Base-by-base conservation (phyloP, 2,113 vertebrate species). In the Protomyctophum bolini region DNA sequence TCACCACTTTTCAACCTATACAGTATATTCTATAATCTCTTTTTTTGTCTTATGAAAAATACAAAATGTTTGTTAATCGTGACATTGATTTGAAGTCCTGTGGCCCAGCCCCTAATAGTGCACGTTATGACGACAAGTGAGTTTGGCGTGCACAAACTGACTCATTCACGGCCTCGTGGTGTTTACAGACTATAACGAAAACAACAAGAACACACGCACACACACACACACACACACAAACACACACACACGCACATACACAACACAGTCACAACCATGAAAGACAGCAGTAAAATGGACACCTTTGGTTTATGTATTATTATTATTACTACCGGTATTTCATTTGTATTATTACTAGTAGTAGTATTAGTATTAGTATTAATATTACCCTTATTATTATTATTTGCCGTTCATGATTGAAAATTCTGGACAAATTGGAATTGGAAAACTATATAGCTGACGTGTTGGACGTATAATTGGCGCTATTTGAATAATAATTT, bases 401-500 rank as follows among this genome's bases (percentile, higher is more conserved):
- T 52, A 52, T 52, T 52, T 41, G 12, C 0, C 12, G 4, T 41
- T 41, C 5, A 41, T 41, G 33, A 41, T 41, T 41, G 33, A 3
- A 41, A 41, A 41, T 21, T 21, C 21, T 21, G 21, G 21, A 21
- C 21, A 21, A 84, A 66, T 46, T 10, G 49, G 80, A 89, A 90
- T 92, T 84, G 87, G 80, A 80, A 77, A 41, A 73, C 80, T 67
- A 76, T 67, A 76, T 21, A 80, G 78, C 81, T 81, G 60, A 76
- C 33, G 83, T 68, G 55, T 79, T 76, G 73, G 81, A 85, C 72
- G 80, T 66, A 60, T 78, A 76, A 88, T 86, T 86, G 21, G 83
- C 76, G 74, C 81, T 84, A 72, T 85, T 77, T 72, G 76, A 82
- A 79, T 80, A 79, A 85, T 85, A 79, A 85, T 85, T 76, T 83